Base-by-base conservation (phyloP, 2,113 vertebrate genomes). In the Oryzias javanicus region DNA sequence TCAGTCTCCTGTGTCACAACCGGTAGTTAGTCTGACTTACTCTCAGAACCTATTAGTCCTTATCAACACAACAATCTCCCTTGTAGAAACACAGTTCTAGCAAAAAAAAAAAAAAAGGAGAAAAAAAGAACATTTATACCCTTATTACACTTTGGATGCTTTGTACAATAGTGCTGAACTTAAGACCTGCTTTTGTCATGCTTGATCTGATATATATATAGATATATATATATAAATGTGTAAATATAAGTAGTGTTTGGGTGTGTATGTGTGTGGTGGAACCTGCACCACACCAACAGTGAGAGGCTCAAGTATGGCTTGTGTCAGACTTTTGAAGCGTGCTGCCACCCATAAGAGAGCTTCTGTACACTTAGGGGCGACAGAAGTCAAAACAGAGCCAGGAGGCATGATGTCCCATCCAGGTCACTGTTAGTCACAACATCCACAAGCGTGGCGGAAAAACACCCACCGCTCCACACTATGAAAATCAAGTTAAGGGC, bases 151-250 rank as follows among this genome's bases (percentile, higher is more conserved):
- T 83, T 86, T 82, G 80, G 85, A 89, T 88, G 80, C 83, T 88
- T 89, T 88, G 53, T 89, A 90, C 87, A 90, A 89, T 88, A 89
- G 84, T 87, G 86, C 84, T 88, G 78, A 90, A 90, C 86, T 87
- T 88, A 90, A 90, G 89, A 90, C 89, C 89, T 90, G 89, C 89
- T 90, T 86, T 83, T 80, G 66, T 86, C 87, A 89, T 89, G 87
- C 89, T 86, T 79, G 76, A 82, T 88, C 86, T 72, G 74, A 80
- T 83, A 86, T 77, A 83, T 51, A 29, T 78, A 82, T 73, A 81
- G 76, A 82, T 60, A 78, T 81, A 79, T 86, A 76, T 79, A 72
- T 85, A 84, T 72, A 29, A n/a, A 29, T 86, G 83, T 53, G 61
- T 62, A 62, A 82, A 78, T 80, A 72, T 18, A 49, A 72, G 60